Percentiles rank a stretch among this genome's conserved stretches.
Conservation (phyloP, 2,888 invertebrate species). For the Folsomia candida region DNA sequence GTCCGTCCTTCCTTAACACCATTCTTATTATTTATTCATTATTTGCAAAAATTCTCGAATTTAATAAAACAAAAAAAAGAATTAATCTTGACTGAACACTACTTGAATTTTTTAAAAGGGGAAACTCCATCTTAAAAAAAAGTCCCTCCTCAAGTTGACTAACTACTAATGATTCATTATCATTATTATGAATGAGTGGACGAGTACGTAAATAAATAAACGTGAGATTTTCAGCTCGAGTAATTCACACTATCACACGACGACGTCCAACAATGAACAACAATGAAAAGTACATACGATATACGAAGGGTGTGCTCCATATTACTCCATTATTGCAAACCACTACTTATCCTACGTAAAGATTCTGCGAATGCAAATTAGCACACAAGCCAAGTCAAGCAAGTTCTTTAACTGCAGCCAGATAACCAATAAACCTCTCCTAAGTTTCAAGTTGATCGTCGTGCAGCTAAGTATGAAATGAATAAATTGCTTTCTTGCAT, state of each 20-base stretch:
- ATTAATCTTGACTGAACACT: neutral
- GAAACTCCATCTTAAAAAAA: no score
- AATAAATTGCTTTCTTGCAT: no score
- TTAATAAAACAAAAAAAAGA: neutral
- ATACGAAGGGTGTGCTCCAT: no score
- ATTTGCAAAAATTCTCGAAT: neutral
- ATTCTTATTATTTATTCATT: neutral
- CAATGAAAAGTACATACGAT: neutral
- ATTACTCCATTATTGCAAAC: neutral
- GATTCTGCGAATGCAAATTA: neutral
- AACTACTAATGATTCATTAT: neutral
- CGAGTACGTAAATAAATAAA: neutral
- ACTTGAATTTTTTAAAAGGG: neutral
- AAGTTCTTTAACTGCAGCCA: neutral
- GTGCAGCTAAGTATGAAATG: no score
- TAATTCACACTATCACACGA: neutral
- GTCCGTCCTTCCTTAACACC: neutral
- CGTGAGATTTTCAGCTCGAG: neutral
- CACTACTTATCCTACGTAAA: neutral
- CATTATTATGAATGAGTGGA: neutral
- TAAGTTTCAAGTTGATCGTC: neutral
- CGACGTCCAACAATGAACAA: neutral
- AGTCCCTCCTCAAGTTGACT: neutral
- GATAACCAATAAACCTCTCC: neutral
- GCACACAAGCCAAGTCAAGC: neutral